A percentile compares a stretch with the other conserved stretches of the same genome.
Conservation (phyloP, 2,797 vertebrate genomes). For the Naso thynnoides region DNA sequence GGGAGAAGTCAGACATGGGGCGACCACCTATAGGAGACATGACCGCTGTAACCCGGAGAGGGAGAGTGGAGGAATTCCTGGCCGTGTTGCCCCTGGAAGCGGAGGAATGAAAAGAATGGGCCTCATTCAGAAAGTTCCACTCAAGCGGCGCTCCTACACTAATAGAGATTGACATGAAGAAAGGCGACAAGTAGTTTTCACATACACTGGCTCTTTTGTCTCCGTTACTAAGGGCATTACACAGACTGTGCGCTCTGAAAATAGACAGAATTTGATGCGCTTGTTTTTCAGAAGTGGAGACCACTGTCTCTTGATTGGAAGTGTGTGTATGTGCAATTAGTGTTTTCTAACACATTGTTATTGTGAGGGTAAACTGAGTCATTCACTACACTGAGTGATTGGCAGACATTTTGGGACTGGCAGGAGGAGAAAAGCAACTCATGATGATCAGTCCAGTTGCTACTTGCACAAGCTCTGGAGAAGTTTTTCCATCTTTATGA, state of each 20-base stretch:
- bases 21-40: conserved; percentile 39
- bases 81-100: conserved; percentile 69
- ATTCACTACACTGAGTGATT: conserved; percentile 34
- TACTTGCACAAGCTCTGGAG: background rate
- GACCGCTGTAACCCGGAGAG: conserved; percentile 43
- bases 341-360: conserved; percentile 50
- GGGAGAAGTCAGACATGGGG: conserved; percentile 29
- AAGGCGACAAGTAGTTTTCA: conserved; percentile 79
- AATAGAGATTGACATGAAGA: conserved; percentile 81
- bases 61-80: conserved; percentile 70
- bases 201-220: conserved; percentile 79
- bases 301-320: conserved; percentile 61
- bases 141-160: conserved; percentile 74
- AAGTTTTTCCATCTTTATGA: background rate
- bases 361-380: conserved; percentile 44
- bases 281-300: conserved; percentile 69
- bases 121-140: conserved; percentile 79
- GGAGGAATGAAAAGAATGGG: conserved; percentile 78
- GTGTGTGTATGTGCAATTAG: conserved; percentile 70
- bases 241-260: conserved; percentile 68
- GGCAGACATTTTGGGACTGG: conserved; percentile 30
- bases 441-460: conserved; percentile 7
- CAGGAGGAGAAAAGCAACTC: conserved; percentile 4
- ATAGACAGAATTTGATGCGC: conserved; percentile 70
- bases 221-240: conserved; percentile 52